These are phyloP conservation scores for Liopterus haemorrhoidalis DNA, from an alignment of 2,888 invertebrate genomes.

Conservation along the genomic window DNA sequence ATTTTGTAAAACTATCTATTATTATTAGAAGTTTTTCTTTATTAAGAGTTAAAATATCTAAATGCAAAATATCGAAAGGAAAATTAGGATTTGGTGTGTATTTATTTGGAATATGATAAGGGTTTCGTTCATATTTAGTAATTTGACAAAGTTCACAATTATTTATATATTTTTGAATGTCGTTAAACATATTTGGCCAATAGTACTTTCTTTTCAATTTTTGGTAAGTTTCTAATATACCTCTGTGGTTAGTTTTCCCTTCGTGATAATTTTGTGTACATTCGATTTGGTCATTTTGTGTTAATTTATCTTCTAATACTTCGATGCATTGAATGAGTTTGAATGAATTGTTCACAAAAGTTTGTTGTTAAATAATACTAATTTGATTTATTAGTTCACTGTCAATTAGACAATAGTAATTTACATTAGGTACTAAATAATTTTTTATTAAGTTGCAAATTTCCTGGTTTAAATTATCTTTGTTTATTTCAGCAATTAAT, in stretches of 20 bases:
- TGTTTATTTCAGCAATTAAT: not conserved
- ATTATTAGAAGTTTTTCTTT: too few species aligned
- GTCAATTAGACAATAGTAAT: not conserved
- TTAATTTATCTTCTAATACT: conserved; percentile 2
- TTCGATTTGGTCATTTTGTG: conserved; percentile 9
- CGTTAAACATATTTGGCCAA: too few species aligned
- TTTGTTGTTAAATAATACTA: not conserved
- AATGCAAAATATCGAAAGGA: too few species aligned
- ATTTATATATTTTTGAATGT: too few species aligned
- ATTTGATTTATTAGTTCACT: not conserved
- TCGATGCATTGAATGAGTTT: not conserved
- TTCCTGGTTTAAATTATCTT: not conserved
- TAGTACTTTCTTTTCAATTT: conserved; percentile 16
- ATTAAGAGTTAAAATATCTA: too few species aligned
- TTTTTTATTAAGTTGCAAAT: too few species aligned
- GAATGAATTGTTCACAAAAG: not conserved
- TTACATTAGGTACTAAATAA: conserved; percentile 2
- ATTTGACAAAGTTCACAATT: too few species aligned
- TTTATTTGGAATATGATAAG: too few species aligned
- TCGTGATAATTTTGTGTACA: conserved; percentile 14
- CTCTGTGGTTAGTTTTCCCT: conserved; percentile 26
- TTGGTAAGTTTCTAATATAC: conserved; percentile 22
- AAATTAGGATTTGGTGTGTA: too few species aligned
- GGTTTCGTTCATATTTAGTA: too few species aligned
- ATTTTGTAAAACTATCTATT: too few species aligned